A percentile compares a stretch with the other conserved stretches of the same genome.
phyloP scores from a whole-genome alignment of 2,888 invertebrate genomes.

The Diarsia rubi region DNA sequence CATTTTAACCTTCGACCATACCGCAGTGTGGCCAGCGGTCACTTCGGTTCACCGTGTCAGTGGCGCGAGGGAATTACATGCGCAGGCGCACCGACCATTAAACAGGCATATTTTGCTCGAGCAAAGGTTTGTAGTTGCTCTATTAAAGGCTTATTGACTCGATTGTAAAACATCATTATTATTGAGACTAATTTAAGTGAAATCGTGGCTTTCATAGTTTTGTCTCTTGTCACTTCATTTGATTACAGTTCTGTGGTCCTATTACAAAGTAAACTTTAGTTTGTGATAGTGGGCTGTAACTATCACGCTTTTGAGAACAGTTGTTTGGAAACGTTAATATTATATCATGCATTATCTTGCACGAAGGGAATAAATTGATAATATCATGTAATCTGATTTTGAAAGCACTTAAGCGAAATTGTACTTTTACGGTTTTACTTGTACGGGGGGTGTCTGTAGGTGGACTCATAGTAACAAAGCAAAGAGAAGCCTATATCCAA shows the following conservation, averaged over 20 bases:
- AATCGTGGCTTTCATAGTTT: constrained; percentile 11
- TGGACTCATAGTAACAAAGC: not conserved
- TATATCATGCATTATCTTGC: constrained; percentile 51
- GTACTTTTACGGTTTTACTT: not conserved
- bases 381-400: constrained; percentile 39
- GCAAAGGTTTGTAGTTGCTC: not conserved
- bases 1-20: constrained; percentile 8
- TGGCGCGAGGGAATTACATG: constrained; percentile 70
- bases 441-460: not conserved
- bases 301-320: constrained; percentile 53
- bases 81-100: constrained; percentile 53
- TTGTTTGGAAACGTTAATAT: constrained; percentile 46
- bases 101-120: constrained; percentile 35
- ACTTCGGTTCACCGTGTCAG: constrained; percentile 74
- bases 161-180: constrained; percentile 22
- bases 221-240: constrained; percentile 42
- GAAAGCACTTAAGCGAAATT: constrained; percentile 5
- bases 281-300: constrained; percentile 49
- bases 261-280: constrained; percentile 28
- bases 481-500: not conserved
- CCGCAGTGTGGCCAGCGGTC: constrained; percentile 45
- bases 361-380: constrained; percentile 59
- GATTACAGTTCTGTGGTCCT: constrained; percentile 19
- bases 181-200: constrained; percentile 30
- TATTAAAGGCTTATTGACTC: constrained; percentile 12